A percentile compares a stretch with the other conserved stretches of the same genome.
Evolutionary conservation across 1,140 invertebrate genomes (phyloP).

Genomic region (Drosophila ficusphila): DNA sequence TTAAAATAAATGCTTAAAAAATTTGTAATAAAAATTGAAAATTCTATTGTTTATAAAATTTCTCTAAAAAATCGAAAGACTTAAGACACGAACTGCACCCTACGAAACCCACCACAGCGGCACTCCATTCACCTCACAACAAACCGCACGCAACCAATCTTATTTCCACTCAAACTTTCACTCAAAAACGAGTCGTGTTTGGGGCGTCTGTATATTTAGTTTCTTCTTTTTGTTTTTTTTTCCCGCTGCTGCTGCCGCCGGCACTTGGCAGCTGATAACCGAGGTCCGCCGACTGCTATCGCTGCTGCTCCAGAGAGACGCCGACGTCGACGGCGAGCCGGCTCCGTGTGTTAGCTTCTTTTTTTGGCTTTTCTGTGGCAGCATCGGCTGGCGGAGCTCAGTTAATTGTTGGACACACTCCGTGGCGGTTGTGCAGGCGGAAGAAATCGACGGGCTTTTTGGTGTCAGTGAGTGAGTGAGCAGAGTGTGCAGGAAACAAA

Average conservation of each 20-base stretch:
- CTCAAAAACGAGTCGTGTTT: constrained; percentile 53
- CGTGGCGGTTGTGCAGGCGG: constrained; percentile 65
- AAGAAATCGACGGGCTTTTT: constrained; percentile 34
- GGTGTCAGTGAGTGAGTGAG: constrained; percentile 30
- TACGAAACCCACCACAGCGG: constrained; percentile 8
- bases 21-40: no score
- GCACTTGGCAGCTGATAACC: constrained; percentile 58
- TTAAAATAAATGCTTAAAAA: background rate
- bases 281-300: constrained; percentile 24
- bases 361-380: constrained; percentile 80
- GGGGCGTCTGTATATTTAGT: constrained; percentile 53
- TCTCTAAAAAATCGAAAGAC: constrained; percentile 52
- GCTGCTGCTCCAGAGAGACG: constrained; percentile 15
- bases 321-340: constrained; percentile 37
- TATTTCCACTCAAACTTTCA: constrained; percentile 38
- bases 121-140: constrained; percentile 13
- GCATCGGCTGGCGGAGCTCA: constrained; percentile 72
- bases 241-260: constrained; percentile 51
- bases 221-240: constrained; percentile 38
- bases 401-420: constrained; percentile 79
- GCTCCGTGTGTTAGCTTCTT: constrained; percentile 34
- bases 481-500: constrained; percentile 28
- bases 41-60: no score
- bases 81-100: constrained; percentile 54
- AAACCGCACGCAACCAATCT: constrained; percentile 32